A percentile compares a stretch with the other conserved stretches of the same genome.
Evolutionary conservation across 2,888 invertebrate genomes (phyloP).

Genomic region (Phyto melanocephala): DNA sequence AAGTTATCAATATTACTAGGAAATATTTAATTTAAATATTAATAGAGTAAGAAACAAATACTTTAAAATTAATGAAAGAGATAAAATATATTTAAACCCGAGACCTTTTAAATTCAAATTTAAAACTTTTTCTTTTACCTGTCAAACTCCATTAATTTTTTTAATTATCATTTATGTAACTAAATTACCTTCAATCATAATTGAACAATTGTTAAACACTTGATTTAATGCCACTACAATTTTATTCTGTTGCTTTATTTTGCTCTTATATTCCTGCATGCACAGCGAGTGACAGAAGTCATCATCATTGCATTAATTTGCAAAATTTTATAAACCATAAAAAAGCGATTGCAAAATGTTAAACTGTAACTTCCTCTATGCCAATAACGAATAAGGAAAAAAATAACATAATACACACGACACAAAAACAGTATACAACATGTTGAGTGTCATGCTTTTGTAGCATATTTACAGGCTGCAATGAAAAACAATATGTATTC

Average conservation of each 20-base stretch:
- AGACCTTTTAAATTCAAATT: too few relatives aligned
- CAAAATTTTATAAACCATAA: conserved; percentile 47
- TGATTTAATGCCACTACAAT: neutral
- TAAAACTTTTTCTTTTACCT: too few relatives aligned
- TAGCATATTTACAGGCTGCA: conserved; percentile 55
- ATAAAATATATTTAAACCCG: too few relatives aligned
- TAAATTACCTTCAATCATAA: conserved; percentile 20
- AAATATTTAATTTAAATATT: too few relatives aligned
- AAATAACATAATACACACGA: neutral
- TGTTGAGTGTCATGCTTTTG: conserved; percentile 58
- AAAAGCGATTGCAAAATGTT: conserved; percentile 49
- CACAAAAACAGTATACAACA: conserved; percentile 41
- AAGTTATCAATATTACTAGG: conserved; percentile 34
- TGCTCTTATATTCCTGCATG: neutral
- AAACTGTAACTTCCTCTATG: conserved; percentile 55
- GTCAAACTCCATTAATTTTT: too few relatives aligned
- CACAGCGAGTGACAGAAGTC: neutral
- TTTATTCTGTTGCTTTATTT: neutral
- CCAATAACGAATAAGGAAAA: neutral
- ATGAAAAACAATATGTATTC: conserved; percentile 12
- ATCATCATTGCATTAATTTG: conserved; percentile 28
- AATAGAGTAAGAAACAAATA: too few relatives aligned
- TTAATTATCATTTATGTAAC: too few relatives aligned
- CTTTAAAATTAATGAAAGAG: too few relatives aligned
- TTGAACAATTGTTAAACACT: neutral